These are phyloP conservation scores for Macropis europaea DNA, from an alignment of 2,888 invertebrate genomes.

Conservation along the genomic window DNA sequence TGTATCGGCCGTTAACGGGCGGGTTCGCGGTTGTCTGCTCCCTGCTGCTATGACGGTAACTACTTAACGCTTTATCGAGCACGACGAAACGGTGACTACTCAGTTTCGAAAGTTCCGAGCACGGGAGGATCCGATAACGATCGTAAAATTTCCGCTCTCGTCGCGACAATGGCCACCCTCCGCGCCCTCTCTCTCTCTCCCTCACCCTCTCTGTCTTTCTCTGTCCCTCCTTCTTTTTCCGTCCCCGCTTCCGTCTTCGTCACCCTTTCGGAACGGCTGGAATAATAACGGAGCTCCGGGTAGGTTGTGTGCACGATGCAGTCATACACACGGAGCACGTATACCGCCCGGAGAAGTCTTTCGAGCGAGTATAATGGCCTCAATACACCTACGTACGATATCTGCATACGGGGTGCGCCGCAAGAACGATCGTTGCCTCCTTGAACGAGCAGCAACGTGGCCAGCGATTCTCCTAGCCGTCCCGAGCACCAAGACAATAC, in stretches of 20 bases:
- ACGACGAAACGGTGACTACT: constrained; percentile 45
- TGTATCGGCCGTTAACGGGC: constrained; percentile 20
- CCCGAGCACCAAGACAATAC: constrained; percentile 59
- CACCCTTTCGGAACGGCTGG: constrained; percentile 25
- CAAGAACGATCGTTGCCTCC: constrained; percentile 59
- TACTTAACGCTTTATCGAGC: constrained; percentile 49
- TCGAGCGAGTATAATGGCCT: constrained; percentile 63
- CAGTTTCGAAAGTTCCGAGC: constrained; percentile 49
- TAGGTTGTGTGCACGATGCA: constrained; percentile 29
- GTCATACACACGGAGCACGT: constrained; percentile 23
- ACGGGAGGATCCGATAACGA: constrained; percentile 57
- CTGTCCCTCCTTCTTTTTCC: neutral
- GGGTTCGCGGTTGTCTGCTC: constrained; percentile 17
- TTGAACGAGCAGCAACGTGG: constrained; percentile 50
- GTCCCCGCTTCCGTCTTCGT: neutral
- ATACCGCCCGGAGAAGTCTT: constrained; percentile 50
- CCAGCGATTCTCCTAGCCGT: constrained; percentile 52
- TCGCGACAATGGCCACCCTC: constrained; percentile 60
- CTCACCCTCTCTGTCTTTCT: neutral
- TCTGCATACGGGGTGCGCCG: constrained; percentile 62
- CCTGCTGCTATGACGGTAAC: constrained; percentile 16
- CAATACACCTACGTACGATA: constrained; percentile 55
- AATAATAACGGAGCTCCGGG: constrained; percentile 58
- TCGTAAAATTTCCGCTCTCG: constrained; percentile 62
- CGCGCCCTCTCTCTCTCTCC: neutral